Evolutionary conservation across 2,113 vertebrate genomes (phyloP).

Genomic region (Corythaeola cristata): DNA sequence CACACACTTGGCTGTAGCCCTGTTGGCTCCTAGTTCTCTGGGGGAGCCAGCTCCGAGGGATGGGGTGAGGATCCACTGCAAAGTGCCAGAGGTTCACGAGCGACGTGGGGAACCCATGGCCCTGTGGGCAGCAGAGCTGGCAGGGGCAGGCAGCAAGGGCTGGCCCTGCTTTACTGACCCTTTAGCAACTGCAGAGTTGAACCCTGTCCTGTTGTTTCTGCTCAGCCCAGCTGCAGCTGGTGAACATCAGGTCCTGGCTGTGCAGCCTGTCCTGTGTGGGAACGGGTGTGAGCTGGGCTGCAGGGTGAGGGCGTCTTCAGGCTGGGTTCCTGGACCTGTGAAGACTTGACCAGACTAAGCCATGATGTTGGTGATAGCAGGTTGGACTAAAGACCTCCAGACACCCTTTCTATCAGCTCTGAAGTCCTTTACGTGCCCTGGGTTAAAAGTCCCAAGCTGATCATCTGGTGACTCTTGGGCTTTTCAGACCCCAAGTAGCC

Average conservation of each 20-base stretch:
- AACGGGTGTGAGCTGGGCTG: background rate
- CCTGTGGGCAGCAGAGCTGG: background rate
- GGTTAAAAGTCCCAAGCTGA: background rate
- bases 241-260: background rate
- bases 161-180: background rate
- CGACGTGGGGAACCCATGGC: background rate
- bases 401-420: background rate
- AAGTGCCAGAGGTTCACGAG: background rate
- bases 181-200: background rate
- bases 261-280: background rate
- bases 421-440: background rate
- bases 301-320: background rate
- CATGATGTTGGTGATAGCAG: background rate
- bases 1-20: no score
- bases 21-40: fast-evolving
- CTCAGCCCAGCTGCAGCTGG: no score
- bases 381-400: background rate
- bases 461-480: background rate
- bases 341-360: background rate
- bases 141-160: background rate
- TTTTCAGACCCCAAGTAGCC: background rate
- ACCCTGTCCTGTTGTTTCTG: background rate
- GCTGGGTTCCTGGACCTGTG: background rate
- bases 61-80: background rate
- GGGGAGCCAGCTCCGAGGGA: background rate